Evolutionary conservation across 1,140 invertebrate genomes (phyloP).

Genomic region (Augochlora pura): DNA sequence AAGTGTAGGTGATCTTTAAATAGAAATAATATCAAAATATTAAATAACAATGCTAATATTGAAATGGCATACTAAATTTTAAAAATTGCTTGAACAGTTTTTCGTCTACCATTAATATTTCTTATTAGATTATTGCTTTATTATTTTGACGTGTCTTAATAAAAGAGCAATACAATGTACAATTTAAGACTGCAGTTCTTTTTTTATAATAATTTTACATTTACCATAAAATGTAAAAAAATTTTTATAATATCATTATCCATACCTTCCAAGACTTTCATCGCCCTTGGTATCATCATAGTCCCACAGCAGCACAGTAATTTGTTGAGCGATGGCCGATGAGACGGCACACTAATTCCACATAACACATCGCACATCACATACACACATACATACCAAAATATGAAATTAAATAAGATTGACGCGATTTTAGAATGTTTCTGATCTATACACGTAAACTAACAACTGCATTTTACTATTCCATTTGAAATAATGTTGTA

Average conservation of each 20-base stretch:
- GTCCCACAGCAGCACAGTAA: conserved; percentile 90
- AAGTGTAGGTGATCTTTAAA: conserved; percentile 11
- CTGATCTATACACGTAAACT: conserved; percentile 19
- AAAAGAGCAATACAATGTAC: neutral
- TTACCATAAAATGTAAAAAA: conserved; percentile 18
- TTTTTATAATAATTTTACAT: conserved; percentile 8
- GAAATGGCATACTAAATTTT: neutral
- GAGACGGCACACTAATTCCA: conserved; percentile 80
- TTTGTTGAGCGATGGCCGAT: conserved; percentile 85
- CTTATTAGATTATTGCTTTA: neutral
- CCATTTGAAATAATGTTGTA: conserved; percentile 14
- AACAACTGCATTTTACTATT: neutral
- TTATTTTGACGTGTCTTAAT: neutral
- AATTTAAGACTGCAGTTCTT: neutral
- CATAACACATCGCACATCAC: conserved; percentile 77
- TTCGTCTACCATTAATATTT: neutral
- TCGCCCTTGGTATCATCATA: conserved; percentile 92
- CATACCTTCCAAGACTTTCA: conserved; percentile 90
- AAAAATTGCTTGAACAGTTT: neutral
- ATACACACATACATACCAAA: conserved; percentile 75
- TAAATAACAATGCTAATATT: too few relatives aligned
- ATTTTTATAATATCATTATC: conserved; percentile 35
- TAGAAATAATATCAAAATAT: neutral
- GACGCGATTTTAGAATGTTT: conserved; percentile 43
- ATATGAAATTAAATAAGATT: conserved; percentile 52